These are phyloP conservation scores for Bos indicus DNA, from an alignment of 2,113 vertebrate genomes.

Conservation along the genomic window DNA sequence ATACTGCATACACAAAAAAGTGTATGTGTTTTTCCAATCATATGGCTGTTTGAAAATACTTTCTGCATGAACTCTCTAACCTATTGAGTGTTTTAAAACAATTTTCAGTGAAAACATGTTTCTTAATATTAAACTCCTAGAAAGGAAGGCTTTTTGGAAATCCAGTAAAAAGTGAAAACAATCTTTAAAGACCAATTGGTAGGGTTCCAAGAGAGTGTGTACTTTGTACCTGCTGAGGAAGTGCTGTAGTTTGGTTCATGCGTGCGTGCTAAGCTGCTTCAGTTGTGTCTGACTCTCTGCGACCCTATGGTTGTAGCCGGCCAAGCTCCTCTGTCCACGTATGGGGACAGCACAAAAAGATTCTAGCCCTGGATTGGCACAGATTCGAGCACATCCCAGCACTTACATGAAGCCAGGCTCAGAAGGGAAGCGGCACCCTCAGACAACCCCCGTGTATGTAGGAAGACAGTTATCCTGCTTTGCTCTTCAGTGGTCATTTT, in stretches of 20 bases:
- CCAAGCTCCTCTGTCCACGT: background rate
- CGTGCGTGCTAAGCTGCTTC: background rate
- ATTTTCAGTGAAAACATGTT: conserved; percentile 15
- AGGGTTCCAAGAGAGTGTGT: background rate
- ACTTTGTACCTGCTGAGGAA: background rate
- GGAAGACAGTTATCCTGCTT: background rate
- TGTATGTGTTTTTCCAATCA: background rate
- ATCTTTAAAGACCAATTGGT: background rate
- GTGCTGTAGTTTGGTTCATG: background rate
- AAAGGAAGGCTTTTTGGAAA: conserved; percentile 15
- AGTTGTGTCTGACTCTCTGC: background rate
- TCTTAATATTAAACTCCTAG: conserved; percentile 27
- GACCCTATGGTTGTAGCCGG: background rate
- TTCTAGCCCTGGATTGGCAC: background rate
- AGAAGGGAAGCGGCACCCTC: background rate
- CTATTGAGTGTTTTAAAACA: conserved; percentile 34
- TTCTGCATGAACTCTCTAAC: background rate
- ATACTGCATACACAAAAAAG: background rate
- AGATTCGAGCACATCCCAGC: background rate
- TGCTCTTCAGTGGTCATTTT: background rate
- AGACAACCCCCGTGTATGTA: background rate
- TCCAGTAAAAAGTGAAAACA: conserved; percentile 22
- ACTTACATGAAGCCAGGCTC: background rate
- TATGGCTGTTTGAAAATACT: background rate
- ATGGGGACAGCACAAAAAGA: background rate